Conservation (phyloP, 1,140 invertebrate genomes). For the Antheraea pernyi region DNA sequence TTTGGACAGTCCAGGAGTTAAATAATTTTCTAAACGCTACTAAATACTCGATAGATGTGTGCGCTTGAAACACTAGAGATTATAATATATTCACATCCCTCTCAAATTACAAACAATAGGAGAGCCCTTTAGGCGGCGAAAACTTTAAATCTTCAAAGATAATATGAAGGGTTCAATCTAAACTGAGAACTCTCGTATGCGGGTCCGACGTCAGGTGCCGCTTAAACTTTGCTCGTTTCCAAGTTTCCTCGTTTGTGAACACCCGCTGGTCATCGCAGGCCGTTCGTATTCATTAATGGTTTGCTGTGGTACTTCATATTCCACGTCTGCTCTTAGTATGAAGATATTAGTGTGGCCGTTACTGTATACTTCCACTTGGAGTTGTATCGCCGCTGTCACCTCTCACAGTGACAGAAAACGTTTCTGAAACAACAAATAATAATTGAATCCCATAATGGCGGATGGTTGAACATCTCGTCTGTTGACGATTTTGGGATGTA, state of each 20-base stretch:
- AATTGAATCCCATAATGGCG: too few species aligned
- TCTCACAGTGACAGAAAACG: too few species aligned
- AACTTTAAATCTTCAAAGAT: constrained; percentile 1
- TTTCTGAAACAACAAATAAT: too few species aligned
- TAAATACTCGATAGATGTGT: too few species aligned
- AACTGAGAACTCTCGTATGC: background rate
- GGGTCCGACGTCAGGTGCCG: background rate
- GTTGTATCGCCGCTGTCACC: too few species aligned
- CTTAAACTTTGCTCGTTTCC: constrained; percentile 1
- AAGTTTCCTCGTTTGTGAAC: background rate
- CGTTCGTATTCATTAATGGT: background rate
- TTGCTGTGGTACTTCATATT: background rate
- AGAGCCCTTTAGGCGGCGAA: background rate
- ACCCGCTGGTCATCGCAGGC: background rate
- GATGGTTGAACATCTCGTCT: too few species aligned
- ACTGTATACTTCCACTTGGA: too few species aligned
- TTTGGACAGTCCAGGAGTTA: too few species aligned
- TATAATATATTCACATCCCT: background rate
- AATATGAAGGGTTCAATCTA: constrained; percentile 1
- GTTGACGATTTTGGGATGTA: too few species aligned
- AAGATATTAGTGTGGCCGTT: too few species aligned
- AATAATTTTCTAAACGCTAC: too few species aligned
- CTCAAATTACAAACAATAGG: background rate
- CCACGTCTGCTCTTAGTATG: background rate
- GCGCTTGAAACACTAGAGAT: background rate